phyloP scores from a whole-genome alignment of 1,140 invertebrate genomes.

The Asobara japonica region DNA sequence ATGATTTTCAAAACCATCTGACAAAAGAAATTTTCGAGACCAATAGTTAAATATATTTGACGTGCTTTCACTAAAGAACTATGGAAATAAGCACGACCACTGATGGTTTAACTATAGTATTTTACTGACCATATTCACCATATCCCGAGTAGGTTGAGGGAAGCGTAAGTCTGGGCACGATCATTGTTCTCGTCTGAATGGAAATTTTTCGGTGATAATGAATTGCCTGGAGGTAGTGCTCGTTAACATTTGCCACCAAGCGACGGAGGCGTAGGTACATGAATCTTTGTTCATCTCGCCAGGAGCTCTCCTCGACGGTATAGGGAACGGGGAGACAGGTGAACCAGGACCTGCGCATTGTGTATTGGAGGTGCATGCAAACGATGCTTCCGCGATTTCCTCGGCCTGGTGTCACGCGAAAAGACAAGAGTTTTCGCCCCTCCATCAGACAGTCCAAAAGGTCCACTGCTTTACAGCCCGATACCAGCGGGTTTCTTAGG shows the following conservation, averaged over 20 bases:
- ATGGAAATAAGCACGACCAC: too few relatives aligned
- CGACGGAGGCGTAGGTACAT: conserved; percentile 61
- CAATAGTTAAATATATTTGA: too few relatives aligned
- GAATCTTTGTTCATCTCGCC: conserved; percentile 59
- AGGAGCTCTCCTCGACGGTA: conserved; percentile 47
- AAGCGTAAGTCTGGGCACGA: conserved; percentile 38
- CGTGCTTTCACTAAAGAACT: too few relatives aligned
- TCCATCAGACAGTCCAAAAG: conserved; percentile 58
- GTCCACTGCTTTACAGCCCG: conserved; percentile 61
- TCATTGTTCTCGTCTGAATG: conserved; percentile 28
- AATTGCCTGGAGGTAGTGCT: conserved; percentile 49
- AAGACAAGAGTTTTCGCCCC: conserved; percentile 51
- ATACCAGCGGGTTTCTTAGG: conserved; percentile 50
- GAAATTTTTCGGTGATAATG: conserved; percentile 51
- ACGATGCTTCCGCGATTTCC: conserved; percentile 36
- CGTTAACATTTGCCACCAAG: conserved; percentile 56
- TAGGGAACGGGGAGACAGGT: conserved; percentile 53
- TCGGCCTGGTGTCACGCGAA: conserved; percentile 42
- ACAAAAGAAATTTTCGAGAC: too few relatives aligned
- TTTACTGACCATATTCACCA: conserved; percentile 61
- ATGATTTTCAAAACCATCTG: too few relatives aligned
- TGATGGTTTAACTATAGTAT: too few relatives aligned
- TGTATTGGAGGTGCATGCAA: conserved; percentile 57
- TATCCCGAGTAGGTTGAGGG: conserved; percentile 60
- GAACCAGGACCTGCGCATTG: conserved; percentile 60